Evolutionary conservation across 2,797 vertebrate species (phyloP), one percentile per base, ranked within the genome.

Genomic region (Aeoliscus strigatus): DNA sequence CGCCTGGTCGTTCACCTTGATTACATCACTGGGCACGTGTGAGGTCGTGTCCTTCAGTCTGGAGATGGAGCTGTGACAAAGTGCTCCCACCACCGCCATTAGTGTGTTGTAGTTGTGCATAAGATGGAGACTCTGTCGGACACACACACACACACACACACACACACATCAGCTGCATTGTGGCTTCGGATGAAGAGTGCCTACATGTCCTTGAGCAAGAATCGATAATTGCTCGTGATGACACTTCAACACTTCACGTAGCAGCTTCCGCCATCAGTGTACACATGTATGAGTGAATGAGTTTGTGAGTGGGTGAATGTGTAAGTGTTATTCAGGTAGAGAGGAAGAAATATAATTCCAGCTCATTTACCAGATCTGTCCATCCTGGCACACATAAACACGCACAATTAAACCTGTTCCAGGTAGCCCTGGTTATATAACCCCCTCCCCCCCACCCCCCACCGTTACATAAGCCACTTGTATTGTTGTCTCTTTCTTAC

Each of bases 21-120:
- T 91, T 75, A 93, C 90, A 58, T 97, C 94, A 37, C 82, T 89
- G 45, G 92, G 81, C 44, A 97, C 91, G 24, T 91, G 91, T 0
- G 92, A 92, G 48, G 90, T 94, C 60, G 94, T 97, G 73, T 97
- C 94, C 83, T 96, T 96, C 59, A 97, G 91, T 74, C 94, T 89
- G 68, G 92, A 97, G 76, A 96, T 97, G 1, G 94, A 93, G 82
- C 94, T 97, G 79, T 97, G 94, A 53, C 91, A 94, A 3, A 97
- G 86, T 27, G 93, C 94, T 43, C 94, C 94, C 53, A 97, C 93
- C 66, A 97, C 93, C 4, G 94, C 94, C 94, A 97, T 97, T 88
- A 97, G 75, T 6, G 94, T 96, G 78, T 97, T 97, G 75, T 93
- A 97, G 84, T 97, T 97, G 81, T 95, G 94, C 54, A 94, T 88